Conservation (phyloP, 2,888 invertebrate species). For the Rugalucina vietnamica region DNA sequence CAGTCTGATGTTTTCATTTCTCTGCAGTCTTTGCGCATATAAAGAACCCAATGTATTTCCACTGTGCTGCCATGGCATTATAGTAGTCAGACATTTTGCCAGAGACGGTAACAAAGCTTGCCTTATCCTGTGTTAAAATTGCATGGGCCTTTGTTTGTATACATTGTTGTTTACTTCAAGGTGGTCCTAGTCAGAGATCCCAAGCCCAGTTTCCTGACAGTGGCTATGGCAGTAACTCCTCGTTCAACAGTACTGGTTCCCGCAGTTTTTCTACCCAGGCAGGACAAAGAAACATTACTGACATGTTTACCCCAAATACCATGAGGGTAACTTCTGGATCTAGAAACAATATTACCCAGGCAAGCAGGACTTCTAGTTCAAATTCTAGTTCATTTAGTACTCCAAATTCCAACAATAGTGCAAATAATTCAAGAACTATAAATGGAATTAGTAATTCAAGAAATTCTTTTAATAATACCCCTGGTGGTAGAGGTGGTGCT, state of each 20-base stretch:
- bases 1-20: no score
- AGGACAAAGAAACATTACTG: neutral
- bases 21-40: no score
- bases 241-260: slow-evolving; percentile 1
- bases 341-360: neutral
- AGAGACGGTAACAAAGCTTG: no score
- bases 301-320: slow-evolving; percentile 25
- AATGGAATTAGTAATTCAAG: neutral
- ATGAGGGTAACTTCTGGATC: neutral
- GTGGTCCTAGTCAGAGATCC: neutral
- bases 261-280: slow-evolving; percentile 12
- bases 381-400: no score
- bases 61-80: no score
- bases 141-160: no score
- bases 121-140: no score
- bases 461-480: neutral
- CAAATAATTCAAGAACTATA: neutral
- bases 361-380: neutral
- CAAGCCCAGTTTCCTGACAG: neutral
- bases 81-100: no score
- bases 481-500: slow-evolving; percentile 1
- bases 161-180: neutral
- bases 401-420: neutral
- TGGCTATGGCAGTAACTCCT: neutral
- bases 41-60: no score